Base-by-base conservation (phyloP, 2,888 invertebrate genomes). In the Eupsilia transversa region DNA sequence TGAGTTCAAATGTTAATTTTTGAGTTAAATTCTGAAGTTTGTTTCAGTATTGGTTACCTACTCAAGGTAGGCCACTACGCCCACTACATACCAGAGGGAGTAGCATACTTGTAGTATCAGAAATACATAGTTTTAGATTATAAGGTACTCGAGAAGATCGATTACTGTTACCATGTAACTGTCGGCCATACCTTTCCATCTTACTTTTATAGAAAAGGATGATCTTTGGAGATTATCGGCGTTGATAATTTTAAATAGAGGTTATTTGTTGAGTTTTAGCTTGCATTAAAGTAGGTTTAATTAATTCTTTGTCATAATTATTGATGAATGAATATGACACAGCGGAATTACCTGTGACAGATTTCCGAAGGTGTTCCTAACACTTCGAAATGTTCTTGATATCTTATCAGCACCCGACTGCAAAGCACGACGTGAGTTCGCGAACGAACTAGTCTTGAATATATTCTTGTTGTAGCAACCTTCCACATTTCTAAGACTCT, bases 321-420 rank as follows among this genome's bases (percentile, higher is more conserved):
- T n/a, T n/a, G n/a, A n/a, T n/a, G n/a, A n/a, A n/a, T n/a, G n/a
- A 57, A 43, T 63, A 60, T 38, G 43, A 67, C 35, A 56, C n/a
- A 33, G 64, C 52, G 20, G 46, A 59, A 70, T 71, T 89, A 97
- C 98, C 97, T 98, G 98, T 64, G 98, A 97, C 80, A 97, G 94
- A 76, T 97, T 97, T 23, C 97, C 97, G 80, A 98, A 97, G 30
- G 97, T 97, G 74, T 97, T 97, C 85, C 97, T 95, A 35, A 98
- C 97, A 80, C 96, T 97, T 77, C 97, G 97, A 86, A 98, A 97
- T 0, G 97, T 97, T 91, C 96, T 97, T 2, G 97, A 96, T 79
- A 98, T 96, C 91, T 97, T 97, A 82, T 97, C 97, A 20, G 97
- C 97, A 46, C 98, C 97, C 64, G 97, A 97, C 86, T 97, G 96